Evolutionary conservation across 2,888 invertebrate genomes (phyloP).

Genomic region (Pimpla rufipes): DNA sequence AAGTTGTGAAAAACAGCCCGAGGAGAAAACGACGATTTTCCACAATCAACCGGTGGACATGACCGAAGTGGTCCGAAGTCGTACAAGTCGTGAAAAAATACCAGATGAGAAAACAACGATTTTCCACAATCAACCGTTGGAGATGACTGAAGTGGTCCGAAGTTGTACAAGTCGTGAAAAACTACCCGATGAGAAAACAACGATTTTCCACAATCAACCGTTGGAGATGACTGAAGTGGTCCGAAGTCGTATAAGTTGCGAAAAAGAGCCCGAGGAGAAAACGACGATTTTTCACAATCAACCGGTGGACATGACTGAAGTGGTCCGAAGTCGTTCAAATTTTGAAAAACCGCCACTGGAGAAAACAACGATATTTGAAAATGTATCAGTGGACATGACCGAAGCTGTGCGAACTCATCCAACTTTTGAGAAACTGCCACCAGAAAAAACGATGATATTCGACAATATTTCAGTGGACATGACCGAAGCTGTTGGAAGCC

Average conservation of each 20-base stretch:
- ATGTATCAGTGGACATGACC: background rate
- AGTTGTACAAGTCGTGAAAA: background rate
- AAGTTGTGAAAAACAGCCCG: background rate
- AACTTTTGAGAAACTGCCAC: background rate
- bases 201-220: background rate
- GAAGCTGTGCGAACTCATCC: slow-evolving; percentile 3
- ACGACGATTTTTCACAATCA: slow-evolving; percentile 27
- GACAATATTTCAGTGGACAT: background rate
- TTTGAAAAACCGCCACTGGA: background rate
- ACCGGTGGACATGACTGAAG: slow-evolving; percentile 59
- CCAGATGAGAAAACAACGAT: background rate
- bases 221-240: background rate
- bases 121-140: background rate
- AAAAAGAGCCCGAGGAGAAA: background rate
- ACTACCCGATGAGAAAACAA: background rate
- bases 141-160: background rate
- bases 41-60: slow-evolving; percentile 44
- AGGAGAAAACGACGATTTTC: slow-evolving; percentile 4
- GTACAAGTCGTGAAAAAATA: background rate
- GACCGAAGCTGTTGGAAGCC: slow-evolving; percentile 5
- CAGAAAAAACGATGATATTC: slow-evolving; percentile 43
- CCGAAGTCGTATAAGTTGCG: background rate
- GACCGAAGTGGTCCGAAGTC: slow-evolving; percentile 19
- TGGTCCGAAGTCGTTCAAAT: background rate
- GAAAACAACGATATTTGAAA: background rate